A percentile compares a stretch with the other conserved stretches of the same genome.
phyloP scores from a whole-genome alignment of 2,888 invertebrate genomes.

The Bhutanitis thaidina region DNA sequence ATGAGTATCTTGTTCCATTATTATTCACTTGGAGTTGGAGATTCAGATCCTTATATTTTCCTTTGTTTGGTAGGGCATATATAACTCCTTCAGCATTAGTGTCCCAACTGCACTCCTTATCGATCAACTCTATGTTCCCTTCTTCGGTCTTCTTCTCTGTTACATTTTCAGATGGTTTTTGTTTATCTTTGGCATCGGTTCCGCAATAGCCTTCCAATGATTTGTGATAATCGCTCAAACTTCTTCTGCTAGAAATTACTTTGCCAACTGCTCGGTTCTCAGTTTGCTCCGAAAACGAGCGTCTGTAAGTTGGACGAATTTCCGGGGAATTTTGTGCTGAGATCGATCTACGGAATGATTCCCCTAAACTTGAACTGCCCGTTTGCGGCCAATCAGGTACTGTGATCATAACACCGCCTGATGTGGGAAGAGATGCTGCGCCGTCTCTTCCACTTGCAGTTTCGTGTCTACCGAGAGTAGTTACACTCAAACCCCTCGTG shows the following conservation, averaged over 20 bases:
- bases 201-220: slow-evolving; percentile 60
- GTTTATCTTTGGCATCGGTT: slow-evolving; percentile 47
- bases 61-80: slow-evolving; percentile 73
- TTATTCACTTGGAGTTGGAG: slow-evolving; percentile 72
- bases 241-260: slow-evolving; percentile 69
- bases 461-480: slow-evolving; percentile 68
- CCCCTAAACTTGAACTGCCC: slow-evolving; percentile 47
- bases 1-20: slow-evolving; percentile 70
- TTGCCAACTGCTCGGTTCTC: slow-evolving; percentile 61
- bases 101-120: slow-evolving; percentile 81
- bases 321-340: slow-evolving; percentile 71
- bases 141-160: slow-evolving; percentile 58
- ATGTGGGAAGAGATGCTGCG: slow-evolving; percentile 64
- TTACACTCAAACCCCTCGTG: slow-evolving; percentile 65
- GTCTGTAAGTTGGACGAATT: slow-evolving; percentile 65
- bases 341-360: slow-evolving; percentile 58
- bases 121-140: slow-evolving; percentile 67
- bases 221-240: slow-evolving; percentile 69
- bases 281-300: slow-evolving; percentile 71
- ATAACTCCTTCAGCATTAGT: slow-evolving; percentile 76
- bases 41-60: slow-evolving; percentile 72
- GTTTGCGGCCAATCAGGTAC: slow-evolving; percentile 82
- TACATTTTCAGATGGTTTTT: slow-evolving; percentile 31
- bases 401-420: slow-evolving; percentile 81
- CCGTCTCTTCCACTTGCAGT: slow-evolving; percentile 56